Conservation (phyloP, 2,888 invertebrate genomes). For the Bruchidius siliquastri region DNA sequence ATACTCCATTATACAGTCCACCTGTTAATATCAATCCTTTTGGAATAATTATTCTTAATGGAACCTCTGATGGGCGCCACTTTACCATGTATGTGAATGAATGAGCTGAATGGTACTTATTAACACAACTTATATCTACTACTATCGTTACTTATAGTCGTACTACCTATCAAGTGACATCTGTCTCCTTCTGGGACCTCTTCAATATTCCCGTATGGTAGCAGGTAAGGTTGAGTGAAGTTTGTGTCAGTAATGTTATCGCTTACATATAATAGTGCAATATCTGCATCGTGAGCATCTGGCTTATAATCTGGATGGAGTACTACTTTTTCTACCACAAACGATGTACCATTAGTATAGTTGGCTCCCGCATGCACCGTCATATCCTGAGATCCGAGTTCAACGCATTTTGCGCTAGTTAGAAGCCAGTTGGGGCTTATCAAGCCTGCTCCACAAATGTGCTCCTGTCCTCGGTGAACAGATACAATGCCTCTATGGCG, state of each 20-base stretch:
- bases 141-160: no score
- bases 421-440: slow-evolving; percentile 6
- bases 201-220: not conserved
- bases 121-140: no score
- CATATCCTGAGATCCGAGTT: not conserved
- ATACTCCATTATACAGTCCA: no score
- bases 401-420: slow-evolving; percentile 4
- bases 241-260: not conserved
- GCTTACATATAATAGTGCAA: not conserved
- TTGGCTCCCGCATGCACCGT: not conserved
- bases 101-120: no score
- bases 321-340: not conserved
- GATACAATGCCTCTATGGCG: slow-evolving; percentile 5
- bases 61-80: no score
- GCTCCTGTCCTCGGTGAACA: slow-evolving; percentile 2
- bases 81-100: no score
- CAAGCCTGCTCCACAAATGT: slow-evolving; percentile 6
- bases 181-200: not conserved
- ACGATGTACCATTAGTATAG: not conserved
- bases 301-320: not conserved
- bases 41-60: no score
- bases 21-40: no score
- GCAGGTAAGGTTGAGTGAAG: not conserved
- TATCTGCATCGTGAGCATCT: not conserved
- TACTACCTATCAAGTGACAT: not conserved